Base-by-base conservation (phyloP, 2,888 invertebrate species). In the Hypercompe scribonia region DNA sequence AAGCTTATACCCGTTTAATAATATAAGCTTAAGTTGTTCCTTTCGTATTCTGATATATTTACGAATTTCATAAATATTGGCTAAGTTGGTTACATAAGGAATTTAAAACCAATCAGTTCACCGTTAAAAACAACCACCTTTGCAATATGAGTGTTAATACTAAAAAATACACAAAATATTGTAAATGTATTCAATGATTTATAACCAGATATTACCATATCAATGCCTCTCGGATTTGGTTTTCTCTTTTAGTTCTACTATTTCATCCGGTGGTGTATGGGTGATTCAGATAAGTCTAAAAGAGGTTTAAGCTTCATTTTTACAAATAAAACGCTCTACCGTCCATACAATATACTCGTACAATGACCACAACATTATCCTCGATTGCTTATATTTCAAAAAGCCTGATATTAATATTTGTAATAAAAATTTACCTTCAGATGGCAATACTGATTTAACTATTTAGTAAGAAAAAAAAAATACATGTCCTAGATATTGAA, bases 1-100 rank as follows among this genome's bases (percentile, higher is more conserved):
- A 79, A 79, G 78, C 61, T 75, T 71, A 71, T 77, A 24, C 73
- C 76, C 78, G 70, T 61, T 76, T 74, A 63, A 65, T 68, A 72
- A 65, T 69, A 74, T 76, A 73, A 75, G 65, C 63, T 42, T 65
- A 68, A 74, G 72, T 72, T 66, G 72, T 31, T 70, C 70, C 66
- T 64, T 70, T 73, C 15, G 70, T 75, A 24, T 72, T 46, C 70
- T 39, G 65, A 58, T 68, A 68, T 54, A 58, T 58, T 79, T 81
- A 76, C 34, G 75, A 54, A 54, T n/a, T 54, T 54, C 10, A 54
- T 54, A 10, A 24, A 54, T 10, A 1, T 1, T 8, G 2, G n/a
- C 54, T 54, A 54, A 54, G 3, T 54, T 54, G 11, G 4, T 65
- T 42, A 39, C n/a, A 34, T n/a, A 28, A 42, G n/a, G n/a, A 13